Conservation (phyloP, 2,113 vertebrate species). For the Chaetops frenatus region DNA sequence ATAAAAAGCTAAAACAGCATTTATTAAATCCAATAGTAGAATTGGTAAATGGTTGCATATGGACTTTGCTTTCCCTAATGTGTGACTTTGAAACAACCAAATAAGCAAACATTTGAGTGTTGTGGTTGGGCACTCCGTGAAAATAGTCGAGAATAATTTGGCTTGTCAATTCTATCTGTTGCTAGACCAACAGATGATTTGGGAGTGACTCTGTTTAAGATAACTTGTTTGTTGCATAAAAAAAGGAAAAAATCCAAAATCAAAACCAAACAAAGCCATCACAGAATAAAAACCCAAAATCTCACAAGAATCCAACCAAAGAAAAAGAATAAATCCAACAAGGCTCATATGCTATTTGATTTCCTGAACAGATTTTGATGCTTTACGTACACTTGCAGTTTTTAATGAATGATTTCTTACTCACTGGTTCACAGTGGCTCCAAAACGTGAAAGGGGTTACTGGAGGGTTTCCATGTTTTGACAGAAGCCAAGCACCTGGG, state of each 20-base stretch:
- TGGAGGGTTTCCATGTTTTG: background rate
- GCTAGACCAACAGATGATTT: background rate
- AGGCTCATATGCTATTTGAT: background rate
- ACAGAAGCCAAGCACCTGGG: background rate
- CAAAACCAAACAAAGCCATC: background rate
- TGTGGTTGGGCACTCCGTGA: background rate
- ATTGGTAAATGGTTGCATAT: background rate
- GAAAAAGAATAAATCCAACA: background rate
- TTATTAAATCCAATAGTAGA: slow-evolving; percentile 6
- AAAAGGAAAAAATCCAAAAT: background rate
- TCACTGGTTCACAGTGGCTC: background rate
- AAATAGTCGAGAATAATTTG: background rate
- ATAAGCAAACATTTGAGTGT: background rate
- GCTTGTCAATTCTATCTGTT: background rate
- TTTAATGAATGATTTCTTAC: background rate
- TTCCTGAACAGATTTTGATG: background rate
- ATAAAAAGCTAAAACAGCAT: slow-evolving; percentile 3
- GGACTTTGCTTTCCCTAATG: background rate
- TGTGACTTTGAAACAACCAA: background rate
- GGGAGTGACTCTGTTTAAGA: background rate
- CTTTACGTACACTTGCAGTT: background rate
- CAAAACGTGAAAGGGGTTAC: background rate
- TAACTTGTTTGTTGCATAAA: background rate
- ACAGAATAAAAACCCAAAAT: background rate
- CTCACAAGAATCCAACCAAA: background rate